Conservation (phyloP, 2,888 invertebrate genomes). For the Oscheius sp. region DNA sequence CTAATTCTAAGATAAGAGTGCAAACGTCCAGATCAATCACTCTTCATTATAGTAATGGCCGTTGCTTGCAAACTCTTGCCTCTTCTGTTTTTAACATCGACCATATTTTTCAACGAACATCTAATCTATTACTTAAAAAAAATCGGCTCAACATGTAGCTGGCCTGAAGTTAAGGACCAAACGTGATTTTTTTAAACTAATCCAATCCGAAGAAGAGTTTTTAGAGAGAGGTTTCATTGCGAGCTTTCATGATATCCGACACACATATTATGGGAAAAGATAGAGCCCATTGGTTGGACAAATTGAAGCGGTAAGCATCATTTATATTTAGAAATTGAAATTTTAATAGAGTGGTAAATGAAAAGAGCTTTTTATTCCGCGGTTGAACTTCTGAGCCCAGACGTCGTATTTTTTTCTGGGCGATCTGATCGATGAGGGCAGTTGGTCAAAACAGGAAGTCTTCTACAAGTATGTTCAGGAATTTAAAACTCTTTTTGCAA, state of each 20-base stretch:
- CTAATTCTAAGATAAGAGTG: no score
- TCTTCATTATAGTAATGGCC: no score
- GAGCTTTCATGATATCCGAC: conserved; percentile 77
- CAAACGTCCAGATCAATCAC: no score
- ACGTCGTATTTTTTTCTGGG: conserved; percentile 90
- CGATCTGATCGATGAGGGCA: conserved; percentile 95
- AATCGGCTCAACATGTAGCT: conserved; percentile 43
- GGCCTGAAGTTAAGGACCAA: conserved; percentile 29
- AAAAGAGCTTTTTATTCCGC: conserved; percentile 89
- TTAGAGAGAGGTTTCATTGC: conserved; percentile 33
- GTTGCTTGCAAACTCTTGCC: conserved; percentile 13
- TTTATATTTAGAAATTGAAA: not conserved
- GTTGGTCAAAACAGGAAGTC: conserved; percentile 84
- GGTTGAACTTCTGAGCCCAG: conserved; percentile 84
- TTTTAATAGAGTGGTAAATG: conserved; percentile 95
- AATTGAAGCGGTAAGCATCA: conserved; percentile 80
- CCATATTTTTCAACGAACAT: conserved; percentile 56
- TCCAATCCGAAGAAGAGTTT: not conserved
- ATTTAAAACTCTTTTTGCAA: conserved; percentile 85
- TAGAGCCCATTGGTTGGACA: conserved; percentile 94
- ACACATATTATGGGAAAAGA: conserved; percentile 86
- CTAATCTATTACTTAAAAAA: conserved; percentile 52
- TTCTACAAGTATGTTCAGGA: conserved; percentile 85
- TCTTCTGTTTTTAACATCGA: not conserved
- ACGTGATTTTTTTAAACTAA: not conserved